phyloP scores from a whole-genome alignment of 2,113 vertebrate genomes.

The Menidia beryllina region DNA sequence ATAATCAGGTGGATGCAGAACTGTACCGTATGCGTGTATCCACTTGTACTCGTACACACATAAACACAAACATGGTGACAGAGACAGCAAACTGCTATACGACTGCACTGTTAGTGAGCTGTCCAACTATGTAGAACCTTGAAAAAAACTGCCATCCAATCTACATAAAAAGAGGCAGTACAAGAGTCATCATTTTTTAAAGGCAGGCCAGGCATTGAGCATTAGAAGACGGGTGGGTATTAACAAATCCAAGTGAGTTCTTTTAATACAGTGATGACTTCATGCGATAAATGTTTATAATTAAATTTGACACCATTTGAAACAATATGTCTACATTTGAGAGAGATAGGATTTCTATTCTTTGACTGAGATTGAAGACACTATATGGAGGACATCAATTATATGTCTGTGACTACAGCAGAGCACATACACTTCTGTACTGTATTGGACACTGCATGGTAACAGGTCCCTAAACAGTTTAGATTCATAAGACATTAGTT shows the following conservation, averaged over 20 bases:
- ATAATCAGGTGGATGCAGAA: constrained; percentile 9
- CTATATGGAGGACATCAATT: too few species aligned
- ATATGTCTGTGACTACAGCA: not conserved
- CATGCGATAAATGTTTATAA: constrained; percentile 36
- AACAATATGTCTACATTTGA: constrained; percentile 17
- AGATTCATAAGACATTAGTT: not conserved
- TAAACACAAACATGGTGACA: constrained; percentile 24
- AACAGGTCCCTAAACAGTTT: not conserved
- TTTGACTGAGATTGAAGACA: not conserved
- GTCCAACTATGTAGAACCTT: constrained; percentile 77
- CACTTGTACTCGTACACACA: constrained; percentile 9
- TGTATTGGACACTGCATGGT: not conserved
- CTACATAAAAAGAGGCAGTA: constrained; percentile 65
- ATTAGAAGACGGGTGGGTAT: constrained; percentile 58
- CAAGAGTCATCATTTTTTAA: constrained; percentile 52
- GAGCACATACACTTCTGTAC: constrained; percentile 17
- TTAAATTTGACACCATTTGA: constrained; percentile 31
- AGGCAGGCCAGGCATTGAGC: constrained; percentile 53
- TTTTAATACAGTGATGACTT: constrained; percentile 38
- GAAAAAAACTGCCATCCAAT: constrained; percentile 72
- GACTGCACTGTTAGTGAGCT: constrained; percentile 61
- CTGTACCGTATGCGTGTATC: constrained; percentile 5
- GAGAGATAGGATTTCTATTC: constrained; percentile 9
- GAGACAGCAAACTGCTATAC: constrained; percentile 54
- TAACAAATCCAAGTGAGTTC: constrained; percentile 64